A percentile compares a stretch with the other conserved stretches of the same genome.
Conservation (phyloP, 2,888 invertebrate species). For the Lasioglossum lativentre region DNA sequence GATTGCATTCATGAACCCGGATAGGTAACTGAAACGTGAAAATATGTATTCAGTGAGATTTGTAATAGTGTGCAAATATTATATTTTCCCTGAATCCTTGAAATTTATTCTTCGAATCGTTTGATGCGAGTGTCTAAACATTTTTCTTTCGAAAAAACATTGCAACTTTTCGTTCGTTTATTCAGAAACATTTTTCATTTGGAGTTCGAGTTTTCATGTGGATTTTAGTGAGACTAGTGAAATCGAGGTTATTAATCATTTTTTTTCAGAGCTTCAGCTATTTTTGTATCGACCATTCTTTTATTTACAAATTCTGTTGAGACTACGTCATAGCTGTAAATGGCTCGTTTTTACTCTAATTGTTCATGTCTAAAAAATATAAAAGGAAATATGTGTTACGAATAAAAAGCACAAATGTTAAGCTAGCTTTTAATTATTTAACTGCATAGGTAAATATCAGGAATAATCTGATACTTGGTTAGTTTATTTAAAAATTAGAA, state of each 20-base stretch:
- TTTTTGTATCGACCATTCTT: neutral
- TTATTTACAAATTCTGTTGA: neutral
- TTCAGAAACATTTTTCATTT: neutral
- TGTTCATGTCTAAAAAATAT: neutral
- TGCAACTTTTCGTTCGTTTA: neutral
- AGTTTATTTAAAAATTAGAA: neutral
- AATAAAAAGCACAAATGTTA: neutral
- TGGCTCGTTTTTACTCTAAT: neutral
- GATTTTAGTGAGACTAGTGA: neutral
- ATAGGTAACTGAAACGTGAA: neutral
- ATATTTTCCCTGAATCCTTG: neutral
- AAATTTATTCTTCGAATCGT: neutral
- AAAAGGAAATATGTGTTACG: neutral
- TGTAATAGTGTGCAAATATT: neutral
- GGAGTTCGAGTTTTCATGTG: neutral
- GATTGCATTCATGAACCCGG: slow-evolving; percentile 28
- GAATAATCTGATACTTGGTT: neutral
- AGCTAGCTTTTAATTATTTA: neutral
- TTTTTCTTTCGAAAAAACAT: neutral
- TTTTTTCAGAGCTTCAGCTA: neutral
- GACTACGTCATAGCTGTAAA: neutral
- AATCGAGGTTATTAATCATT: neutral
- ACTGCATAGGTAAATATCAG: neutral
- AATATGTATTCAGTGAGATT: neutral
- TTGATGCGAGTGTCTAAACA: neutral